Percentiles rank a stretch among this genome's conserved stretches.
Evolutionary conservation across 2,113 vertebrate species (phyloP).

Genomic region (Eclectus roratus): DNA sequence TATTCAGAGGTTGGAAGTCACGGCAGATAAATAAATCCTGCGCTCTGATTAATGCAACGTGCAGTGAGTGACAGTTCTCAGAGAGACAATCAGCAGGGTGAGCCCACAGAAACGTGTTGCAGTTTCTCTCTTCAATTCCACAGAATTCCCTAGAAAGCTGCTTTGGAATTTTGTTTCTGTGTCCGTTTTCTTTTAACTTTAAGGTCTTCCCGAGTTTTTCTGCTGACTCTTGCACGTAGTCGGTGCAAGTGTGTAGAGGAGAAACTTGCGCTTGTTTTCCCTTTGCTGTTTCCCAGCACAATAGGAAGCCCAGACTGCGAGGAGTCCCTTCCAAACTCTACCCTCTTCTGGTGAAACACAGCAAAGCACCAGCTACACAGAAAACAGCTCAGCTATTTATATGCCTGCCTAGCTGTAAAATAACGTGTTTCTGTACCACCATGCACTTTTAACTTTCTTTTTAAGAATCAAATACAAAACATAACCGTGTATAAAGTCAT

Average conservation of each 20-base stretch:
- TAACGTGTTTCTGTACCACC: neutral
- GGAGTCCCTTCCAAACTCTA: conserved; percentile 68
- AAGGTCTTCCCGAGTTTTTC: conserved; percentile 39
- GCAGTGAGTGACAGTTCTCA: conserved; percentile 48
- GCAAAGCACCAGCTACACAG: conserved; percentile 63
- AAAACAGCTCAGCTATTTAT: neutral
- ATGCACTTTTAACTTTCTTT: neutral
- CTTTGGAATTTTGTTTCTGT: neutral
- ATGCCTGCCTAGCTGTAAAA: neutral
- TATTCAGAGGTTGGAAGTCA: conserved; percentile 11
- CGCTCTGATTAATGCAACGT: conserved; percentile 30
- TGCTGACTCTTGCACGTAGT: conserved; percentile 13
- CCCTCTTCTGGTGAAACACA: conserved; percentile 78
- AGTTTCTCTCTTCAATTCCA: conserved; percentile 10
- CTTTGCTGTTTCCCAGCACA: conserved; percentile 66
- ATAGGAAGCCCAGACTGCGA: conserved; percentile 73
- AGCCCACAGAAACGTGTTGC: neutral
- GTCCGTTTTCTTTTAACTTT: conserved; percentile 25
- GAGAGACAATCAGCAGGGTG: neutral
- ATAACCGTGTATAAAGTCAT: neutral
- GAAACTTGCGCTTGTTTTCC: conserved; percentile 74
- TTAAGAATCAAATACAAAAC: neutral
- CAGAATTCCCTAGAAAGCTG: conserved; percentile 35
- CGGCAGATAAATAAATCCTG: conserved; percentile 18
- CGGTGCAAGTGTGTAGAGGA: conserved; percentile 48